These are phyloP conservation scores for Leptopilina drosophilae DNA, from an alignment of 2,888 invertebrate species.

Conservation along the genomic window DNA sequence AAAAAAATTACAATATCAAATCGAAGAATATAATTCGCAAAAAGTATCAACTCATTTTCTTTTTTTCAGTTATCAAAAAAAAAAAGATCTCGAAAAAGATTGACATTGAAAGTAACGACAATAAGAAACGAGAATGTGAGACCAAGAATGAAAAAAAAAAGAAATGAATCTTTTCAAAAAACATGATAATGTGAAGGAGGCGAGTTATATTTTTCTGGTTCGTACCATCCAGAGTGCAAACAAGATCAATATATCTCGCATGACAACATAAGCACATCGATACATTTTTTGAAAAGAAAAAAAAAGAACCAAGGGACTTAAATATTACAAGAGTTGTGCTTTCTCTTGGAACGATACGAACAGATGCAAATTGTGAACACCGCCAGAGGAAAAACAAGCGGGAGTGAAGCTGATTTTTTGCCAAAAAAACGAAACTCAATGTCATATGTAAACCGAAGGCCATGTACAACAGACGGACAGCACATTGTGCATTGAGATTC, in stretches of 20 bases:
- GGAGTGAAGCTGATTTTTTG: constrained; percentile 39
- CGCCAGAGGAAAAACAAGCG: constrained; percentile 28
- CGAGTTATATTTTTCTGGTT: constrained; percentile 25
- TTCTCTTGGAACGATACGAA: constrained; percentile 22
- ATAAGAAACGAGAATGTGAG: constrained; percentile 1
- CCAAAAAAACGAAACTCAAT: constrained; percentile 57
- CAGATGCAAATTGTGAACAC: constrained; percentile 35
- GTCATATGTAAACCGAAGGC: constrained; percentile 62
- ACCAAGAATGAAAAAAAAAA: background rate
- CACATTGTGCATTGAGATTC: constrained; percentile 56
- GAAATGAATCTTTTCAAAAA: constrained; percentile 12
- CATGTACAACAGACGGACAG: constrained; percentile 63
- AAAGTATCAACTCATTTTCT: background rate
- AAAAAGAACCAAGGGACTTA: background rate
- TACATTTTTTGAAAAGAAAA: constrained; percentile 26
- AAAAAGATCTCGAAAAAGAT: background rate
- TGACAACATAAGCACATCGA: constrained; percentile 35
- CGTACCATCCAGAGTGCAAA: constrained; percentile 41
- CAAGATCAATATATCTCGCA: constrained; percentile 60
- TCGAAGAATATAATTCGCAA: background rate
- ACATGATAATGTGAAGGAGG: constrained; percentile 27
- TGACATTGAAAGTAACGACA: constrained; percentile 1
- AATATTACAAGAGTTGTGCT: constrained; percentile 9
- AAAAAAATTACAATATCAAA: background rate
- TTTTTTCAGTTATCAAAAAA: background rate